These are phyloP conservation scores for Cheilosia grossa DNA, from an alignment of 2,888 invertebrate species.

Conservation along the genomic window DNA sequence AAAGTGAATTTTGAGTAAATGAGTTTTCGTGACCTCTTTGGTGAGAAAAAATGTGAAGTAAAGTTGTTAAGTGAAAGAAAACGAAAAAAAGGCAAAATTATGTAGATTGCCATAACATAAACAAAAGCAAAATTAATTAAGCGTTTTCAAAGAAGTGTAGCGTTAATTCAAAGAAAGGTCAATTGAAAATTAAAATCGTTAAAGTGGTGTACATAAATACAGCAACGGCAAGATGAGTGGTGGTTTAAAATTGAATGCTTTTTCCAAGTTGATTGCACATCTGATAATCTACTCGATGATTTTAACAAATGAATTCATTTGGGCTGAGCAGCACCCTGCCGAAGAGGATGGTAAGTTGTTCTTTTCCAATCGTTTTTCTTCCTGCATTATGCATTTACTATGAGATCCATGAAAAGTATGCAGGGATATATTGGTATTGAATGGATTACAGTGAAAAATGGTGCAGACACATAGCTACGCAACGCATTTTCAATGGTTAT, in stretches of 20 bases:
- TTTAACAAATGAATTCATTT: slow-evolving; percentile 36
- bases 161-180: neutral
- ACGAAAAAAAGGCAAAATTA: neutral
- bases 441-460: slow-evolving; percentile 9
- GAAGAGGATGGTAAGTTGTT: slow-evolving; percentile 65
- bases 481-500: neutral
- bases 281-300: slow-evolving; percentile 40
- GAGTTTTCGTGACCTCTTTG: slow-evolving; percentile 23
- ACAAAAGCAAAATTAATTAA: slow-evolving; percentile 32
- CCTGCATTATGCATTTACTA: neutral
- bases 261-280: neutral
- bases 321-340: slow-evolving; percentile 69
- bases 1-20: slow-evolving; percentile 33
- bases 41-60: slow-evolving; percentile 13
- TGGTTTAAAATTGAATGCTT: neutral
- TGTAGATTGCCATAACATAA: slow-evolving; percentile 32
- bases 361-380: neutral
- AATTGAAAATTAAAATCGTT: slow-evolving; percentile 17
- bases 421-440: neutral
- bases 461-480: slow-evolving; percentile 6
- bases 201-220: slow-evolving; percentile 16
- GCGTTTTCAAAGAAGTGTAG: neutral
- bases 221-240: slow-evolving; percentile 36
- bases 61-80: neutral
- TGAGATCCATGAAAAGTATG: slow-evolving; percentile 8